A percentile compares a stretch with the other conserved stretches of the same genome.
Conservation (phyloP, 2,113 vertebrate species). For the Tapirus terrestris region DNA sequence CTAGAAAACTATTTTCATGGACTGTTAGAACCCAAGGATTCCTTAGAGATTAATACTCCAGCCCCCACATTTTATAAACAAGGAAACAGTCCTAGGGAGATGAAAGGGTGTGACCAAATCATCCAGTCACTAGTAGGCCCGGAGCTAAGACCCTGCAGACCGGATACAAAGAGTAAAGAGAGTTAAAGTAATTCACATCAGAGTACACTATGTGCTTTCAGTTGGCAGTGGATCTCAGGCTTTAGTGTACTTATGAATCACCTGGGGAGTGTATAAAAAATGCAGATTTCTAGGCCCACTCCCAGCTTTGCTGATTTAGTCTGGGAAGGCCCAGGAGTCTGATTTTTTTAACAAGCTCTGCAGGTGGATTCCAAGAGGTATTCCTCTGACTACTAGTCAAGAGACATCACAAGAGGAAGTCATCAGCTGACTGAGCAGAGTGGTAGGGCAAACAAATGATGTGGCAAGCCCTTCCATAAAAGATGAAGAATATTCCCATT, state of each 20-base stretch:
- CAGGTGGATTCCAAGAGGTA: not conserved
- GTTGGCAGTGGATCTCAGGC: not conserved
- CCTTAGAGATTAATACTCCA: not conserved
- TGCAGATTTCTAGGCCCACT: not conserved
- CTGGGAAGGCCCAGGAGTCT: not conserved
- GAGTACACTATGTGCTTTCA: not conserved
- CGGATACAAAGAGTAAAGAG: not conserved
- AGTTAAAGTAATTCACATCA: not conserved
- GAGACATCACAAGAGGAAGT: constrained; percentile 31
- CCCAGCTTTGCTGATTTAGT: not conserved
- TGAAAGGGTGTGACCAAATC: not conserved
- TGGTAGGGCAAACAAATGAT: not conserved
- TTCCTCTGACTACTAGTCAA: not conserved
- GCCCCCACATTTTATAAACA: not conserved
- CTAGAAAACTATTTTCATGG: not conserved
- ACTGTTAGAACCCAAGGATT: not conserved
- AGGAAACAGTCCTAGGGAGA: constrained; percentile 7
- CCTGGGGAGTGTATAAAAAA: not conserved
- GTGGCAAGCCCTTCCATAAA: not conserved
- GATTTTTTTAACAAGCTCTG: constrained; percentile 27
- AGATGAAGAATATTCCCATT: not conserved
- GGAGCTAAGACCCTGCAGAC: not conserved
- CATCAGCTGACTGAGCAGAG: not conserved
- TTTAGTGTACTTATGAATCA: not conserved
- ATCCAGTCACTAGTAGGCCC: not conserved